phyloP scores from a whole-genome alignment of 2,888 invertebrate genomes.

The Drosophila emarginata region DNA sequence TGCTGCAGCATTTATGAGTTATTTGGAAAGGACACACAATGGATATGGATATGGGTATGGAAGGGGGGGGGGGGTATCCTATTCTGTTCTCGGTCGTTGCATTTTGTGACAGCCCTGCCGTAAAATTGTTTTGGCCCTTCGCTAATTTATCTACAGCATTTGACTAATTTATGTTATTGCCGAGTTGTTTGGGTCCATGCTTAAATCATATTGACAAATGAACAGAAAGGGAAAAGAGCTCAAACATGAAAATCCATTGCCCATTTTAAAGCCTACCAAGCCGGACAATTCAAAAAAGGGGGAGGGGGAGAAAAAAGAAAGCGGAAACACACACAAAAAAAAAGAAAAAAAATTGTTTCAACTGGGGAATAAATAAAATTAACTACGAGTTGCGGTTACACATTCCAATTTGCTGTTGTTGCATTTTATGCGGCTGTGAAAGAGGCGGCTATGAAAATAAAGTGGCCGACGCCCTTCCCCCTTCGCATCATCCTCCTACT shows the following conservation, averaged over 20 bases:
- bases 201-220: slow-evolving; percentile 64
- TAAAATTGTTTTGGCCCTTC: slow-evolving; percentile 62
- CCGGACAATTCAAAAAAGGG: slow-evolving; percentile 31
- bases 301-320: no score
- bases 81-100: slow-evolving; percentile 48
- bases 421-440: slow-evolving; percentile 78
- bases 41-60: slow-evolving; percentile 17
- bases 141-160: slow-evolving; percentile 75
- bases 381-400: slow-evolving; percentile 75
- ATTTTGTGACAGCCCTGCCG: slow-evolving; percentile 53
- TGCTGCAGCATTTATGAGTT: slow-evolving; percentile 69
- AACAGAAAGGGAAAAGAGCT: slow-evolving; percentile 9
- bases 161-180: slow-evolving; percentile 72
- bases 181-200: slow-evolving; percentile 26
- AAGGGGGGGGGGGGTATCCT: background rate
- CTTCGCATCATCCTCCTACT: background rate
- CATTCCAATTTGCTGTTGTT: slow-evolving; percentile 79
- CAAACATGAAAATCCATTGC: slow-evolving; percentile 4
- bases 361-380: slow-evolving; percentile 73
- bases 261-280: slow-evolving; percentile 45
- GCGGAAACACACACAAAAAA: background rate
- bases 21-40: slow-evolving; percentile 62
- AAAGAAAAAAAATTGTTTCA: background rate
- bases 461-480: slow-evolving; percentile 54
- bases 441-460: slow-evolving; percentile 77